These are phyloP conservation scores for Arvicanthis niloticus DNA, from an alignment of 2,113 vertebrate species.

Conservation along the genomic window DNA sequence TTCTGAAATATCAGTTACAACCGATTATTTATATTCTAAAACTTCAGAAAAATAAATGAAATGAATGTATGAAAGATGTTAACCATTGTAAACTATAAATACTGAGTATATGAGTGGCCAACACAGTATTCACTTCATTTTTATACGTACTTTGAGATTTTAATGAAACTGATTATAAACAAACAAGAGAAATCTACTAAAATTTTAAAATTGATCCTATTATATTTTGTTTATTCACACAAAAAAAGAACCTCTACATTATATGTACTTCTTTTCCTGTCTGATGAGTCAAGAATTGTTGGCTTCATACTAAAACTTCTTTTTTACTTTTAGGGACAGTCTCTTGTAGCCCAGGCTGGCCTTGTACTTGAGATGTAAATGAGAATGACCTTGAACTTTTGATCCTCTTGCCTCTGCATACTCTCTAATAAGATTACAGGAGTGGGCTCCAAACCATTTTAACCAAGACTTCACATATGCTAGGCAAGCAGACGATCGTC, in stretches of 20 bases:
- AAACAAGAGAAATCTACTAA: background rate
- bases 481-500: no score
- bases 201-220: background rate
- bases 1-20: background rate
- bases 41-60: background rate
- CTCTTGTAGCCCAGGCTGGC: background rate
- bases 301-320: background rate
- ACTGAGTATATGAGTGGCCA: background rate
- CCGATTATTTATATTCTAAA: background rate
- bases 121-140: background rate
- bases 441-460: background rate
- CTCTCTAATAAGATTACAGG: background rate
- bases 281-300: background rate
- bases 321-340: background rate
- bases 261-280: background rate
- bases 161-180: background rate
- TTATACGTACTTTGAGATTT: background rate
- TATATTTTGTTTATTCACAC: background rate
- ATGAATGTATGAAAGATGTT: background rate
- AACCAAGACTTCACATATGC: background rate
- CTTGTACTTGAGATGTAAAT: background rate
- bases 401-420: background rate
- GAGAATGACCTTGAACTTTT: background rate
- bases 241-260: conserved; percentile 1
- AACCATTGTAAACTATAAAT: conserved; percentile 28